These are phyloP conservation scores for Ptycholaimellus sp. DNA, from an alignment of 2,888 invertebrate species.

Conservation along the genomic window DNA sequence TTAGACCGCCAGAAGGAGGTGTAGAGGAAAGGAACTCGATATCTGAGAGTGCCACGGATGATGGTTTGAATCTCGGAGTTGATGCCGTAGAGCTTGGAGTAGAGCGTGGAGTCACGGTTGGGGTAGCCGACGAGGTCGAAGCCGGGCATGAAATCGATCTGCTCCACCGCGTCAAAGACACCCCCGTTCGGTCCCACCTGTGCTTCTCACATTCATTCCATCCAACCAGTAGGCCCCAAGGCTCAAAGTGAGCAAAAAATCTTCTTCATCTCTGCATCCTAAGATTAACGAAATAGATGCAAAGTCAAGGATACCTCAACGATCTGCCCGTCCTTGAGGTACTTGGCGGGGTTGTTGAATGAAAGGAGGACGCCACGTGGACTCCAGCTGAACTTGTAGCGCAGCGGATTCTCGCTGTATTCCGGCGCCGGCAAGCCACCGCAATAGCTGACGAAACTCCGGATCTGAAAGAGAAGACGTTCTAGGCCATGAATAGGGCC, in stretches of 20 bases:
- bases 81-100: conserved; percentile 63
- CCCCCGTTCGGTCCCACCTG: conserved; percentile 69
- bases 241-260: no score
- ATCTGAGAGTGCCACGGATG: conserved; percentile 73
- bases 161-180: conserved; percentile 53
- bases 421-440: conserved; percentile 93
- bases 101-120: conserved; percentile 75
- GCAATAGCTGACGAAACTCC: conserved; percentile 84
- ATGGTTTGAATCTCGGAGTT: conserved; percentile 49
- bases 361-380: conserved; percentile 75
- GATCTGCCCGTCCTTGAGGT: conserved; percentile 52
- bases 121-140: conserved; percentile 93
- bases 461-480: conserved; percentile 34
- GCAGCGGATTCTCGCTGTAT: conserved; percentile 52
- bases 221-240: not conserved
- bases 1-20: not conserved
- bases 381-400: conserved; percentile 86
- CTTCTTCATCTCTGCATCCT: no score
- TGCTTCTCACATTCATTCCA: conserved; percentile 29
- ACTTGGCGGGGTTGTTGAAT: conserved; percentile 65
- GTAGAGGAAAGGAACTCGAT: no score
- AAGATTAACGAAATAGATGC: no score
- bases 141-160: conserved; percentile 72
- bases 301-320: not conserved
- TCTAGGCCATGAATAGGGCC: not conserved